Evolutionary conservation across 2,113 vertebrate genomes (phyloP), one percentile per base, ranked within the genome.

Genomic region (Cynopterus brachyotis): DNA sequence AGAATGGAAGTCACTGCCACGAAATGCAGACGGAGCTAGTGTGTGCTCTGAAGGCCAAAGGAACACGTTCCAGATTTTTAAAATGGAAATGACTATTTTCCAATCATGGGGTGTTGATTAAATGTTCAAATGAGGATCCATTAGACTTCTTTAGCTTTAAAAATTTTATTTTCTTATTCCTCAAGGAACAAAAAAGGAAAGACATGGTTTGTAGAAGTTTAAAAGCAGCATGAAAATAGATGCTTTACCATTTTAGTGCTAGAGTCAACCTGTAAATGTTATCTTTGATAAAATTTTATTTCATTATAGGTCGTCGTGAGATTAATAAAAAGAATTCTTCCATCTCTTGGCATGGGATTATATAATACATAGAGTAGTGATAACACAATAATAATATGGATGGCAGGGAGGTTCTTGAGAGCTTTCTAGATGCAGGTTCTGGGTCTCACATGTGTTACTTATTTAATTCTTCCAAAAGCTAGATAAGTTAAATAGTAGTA

Each of bases 1-100:
- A 15, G 24, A n/a, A 24, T 0, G 10, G 22, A 3, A 6, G 16
- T 7, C 28, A 6, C 12, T 24, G 35, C 22, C n/a, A 2, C 16
- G 12, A 20, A 42, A 67, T 0, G 4, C 66, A 11, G 15, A 35
- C 45, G 6, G 87, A 35, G 17, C 17, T 17, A 0, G 4, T 0
- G 2, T 2, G 9, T 5, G 2, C 24, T n/a, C 19, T 70, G n/a
- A 26, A 81, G 17, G 47, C 11, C 86, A 62, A 30, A 72, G 78
- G n/a, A 16, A 22, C 1, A 3, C 0, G 17, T 24, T 40, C 28
- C 3, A 30, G 66, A 6, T 40, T 40, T 19, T 4, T 37, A 85
- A 91, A 40, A 67, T 6, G 3, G 9, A 72, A 82, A 57, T 5
- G 26, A n/a, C 28, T 35, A 35, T 45, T 94, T 75, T 24, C 24